Evolutionary conservation across 2,797 vertebrate genomes (phyloP), one percentile per base, ranked within the genome.

Genomic region (Sebastes nivosus): DNA sequence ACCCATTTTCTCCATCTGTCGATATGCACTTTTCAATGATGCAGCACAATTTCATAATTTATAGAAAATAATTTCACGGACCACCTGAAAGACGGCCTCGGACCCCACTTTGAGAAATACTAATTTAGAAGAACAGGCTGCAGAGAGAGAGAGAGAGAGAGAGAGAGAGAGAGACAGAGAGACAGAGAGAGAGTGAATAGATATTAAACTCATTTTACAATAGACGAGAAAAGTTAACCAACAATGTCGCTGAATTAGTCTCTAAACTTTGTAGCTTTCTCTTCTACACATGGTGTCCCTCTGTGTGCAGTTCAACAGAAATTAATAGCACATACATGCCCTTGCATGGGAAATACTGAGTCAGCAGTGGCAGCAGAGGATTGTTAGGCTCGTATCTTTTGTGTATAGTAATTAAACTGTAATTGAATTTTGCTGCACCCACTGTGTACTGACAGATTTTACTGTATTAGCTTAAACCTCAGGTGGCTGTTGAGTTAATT

Each of bases 321-420:
- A 74, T 46, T n/a, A 52, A 27, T 25, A 29, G 12, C 27, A 70
- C 38, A 46, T 36, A 59, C 34, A 73, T 85, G 79, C 13, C 22
- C 18, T 30, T 80, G 67, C 36, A 73, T 8, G 1, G n/a, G 74
- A 82, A 58, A 75, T 4, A 18, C 61, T 6, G 57, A 81, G 68
- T 88, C 82, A 89, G 75, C 87, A 81, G 66, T 59, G 18, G 57
- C 67, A 77, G 59, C 46, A 42, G 75, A 78, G 54, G 69, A 63
- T 32, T 61, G 54, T 65, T 6, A 4, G 20, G 38, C 29, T 75
- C 1, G 0, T 73, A 68, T 69, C 29, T 29, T 82, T 60, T 79
- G 60, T 84, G 67, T 83, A 65, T 46, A 34, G 77, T 84, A 87
- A 91, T 90, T 87, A 80, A 90, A 80, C 22, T 63, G 27, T 80